Evolutionary conservation across 2,888 invertebrate genomes (phyloP), one percentile per base, ranked within the genome.

Genomic region (Ochropleura plecta): DNA sequence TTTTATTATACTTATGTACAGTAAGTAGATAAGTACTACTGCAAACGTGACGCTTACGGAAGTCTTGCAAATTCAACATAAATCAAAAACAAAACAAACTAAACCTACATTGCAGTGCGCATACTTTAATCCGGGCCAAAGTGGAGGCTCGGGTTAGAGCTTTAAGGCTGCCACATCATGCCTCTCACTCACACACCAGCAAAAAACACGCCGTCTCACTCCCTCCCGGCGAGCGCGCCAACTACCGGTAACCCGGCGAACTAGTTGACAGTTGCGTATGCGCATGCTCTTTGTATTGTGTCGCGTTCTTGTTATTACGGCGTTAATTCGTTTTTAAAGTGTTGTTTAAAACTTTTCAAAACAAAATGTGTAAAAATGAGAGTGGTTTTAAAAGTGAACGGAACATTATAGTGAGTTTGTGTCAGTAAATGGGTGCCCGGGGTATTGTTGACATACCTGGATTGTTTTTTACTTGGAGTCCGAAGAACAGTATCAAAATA

Each of bases 401-500:
- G 69, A 88, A 86, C 81, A 88, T 88, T 75, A 91, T 80, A 79
- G 90, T 92, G 92, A 90, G 93, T 92, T 92, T 92, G 92, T 94
- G 94, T 94, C 88, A 95, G 93, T 96, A 96, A 95, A 96, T 96
- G 96, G 95, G 94, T 93, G 95, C 95, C 81, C 92, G 94, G 59
- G 94, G 95, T 88, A 91, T 94, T 92, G 94, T 94, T 89, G 95
- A 94, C 88, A 94, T 94, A 91, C 93, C 92, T 74, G 95, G 96
- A 92, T 93, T 96, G 90, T 95, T 96, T 92, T 94, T 94, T 84
- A 94, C 94, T 91, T 96, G 96, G 96, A 96, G 94, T 90, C 96
- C 96, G 66, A 96, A 95, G 92, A 95, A 94, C 91, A 95, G 91
- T 90, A 93, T 96, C 94, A 96, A 96, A 92, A 96, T 96, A 94